These are phyloP conservation scores for Lamellibrachia columna DNA, from an alignment of 2,888 invertebrate genomes.

Conservation along the genomic window DNA sequence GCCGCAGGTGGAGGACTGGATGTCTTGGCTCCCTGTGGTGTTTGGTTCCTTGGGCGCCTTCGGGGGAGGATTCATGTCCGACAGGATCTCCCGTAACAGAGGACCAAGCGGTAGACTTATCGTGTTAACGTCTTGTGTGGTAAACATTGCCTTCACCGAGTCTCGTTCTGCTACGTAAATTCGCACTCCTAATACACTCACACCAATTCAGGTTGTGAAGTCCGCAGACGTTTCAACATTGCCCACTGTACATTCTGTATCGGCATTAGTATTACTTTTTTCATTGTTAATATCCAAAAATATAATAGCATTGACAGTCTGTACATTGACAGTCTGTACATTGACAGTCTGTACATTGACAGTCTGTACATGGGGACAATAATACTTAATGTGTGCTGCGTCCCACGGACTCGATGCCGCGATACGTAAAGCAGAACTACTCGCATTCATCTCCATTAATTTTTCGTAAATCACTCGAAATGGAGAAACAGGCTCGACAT, in stretches of 20 bases:
- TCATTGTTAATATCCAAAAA: no score
- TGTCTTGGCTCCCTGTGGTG: conserved; percentile 40
- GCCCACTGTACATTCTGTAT: not conserved
- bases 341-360: no score
- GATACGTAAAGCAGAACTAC: no score
- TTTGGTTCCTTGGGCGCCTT: conserved; percentile 39
- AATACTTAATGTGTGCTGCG: no score
- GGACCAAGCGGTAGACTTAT: conserved; percentile 31
- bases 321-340: no score
- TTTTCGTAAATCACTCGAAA: no score
- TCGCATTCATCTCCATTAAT: no score
- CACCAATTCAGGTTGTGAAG: not conserved
- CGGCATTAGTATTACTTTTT: not conserved
- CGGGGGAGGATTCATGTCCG: conserved; percentile 37
- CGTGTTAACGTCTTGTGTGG: conserved; percentile 33
- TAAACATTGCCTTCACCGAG: conserved; percentile 14
- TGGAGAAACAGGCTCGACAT: no score
- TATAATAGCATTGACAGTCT: no score
- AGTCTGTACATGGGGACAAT: no score
- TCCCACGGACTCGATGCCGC: no score
- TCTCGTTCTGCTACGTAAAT: not conserved
- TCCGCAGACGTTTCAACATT: not conserved
- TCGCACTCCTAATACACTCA: no score
- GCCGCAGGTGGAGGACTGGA: conserved; percentile 34
- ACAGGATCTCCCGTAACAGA: conserved; percentile 29